Evolutionary conservation across 2,888 invertebrate genomes (phyloP).

Genomic region (Dasysyrphus albostriatus): DNA sequence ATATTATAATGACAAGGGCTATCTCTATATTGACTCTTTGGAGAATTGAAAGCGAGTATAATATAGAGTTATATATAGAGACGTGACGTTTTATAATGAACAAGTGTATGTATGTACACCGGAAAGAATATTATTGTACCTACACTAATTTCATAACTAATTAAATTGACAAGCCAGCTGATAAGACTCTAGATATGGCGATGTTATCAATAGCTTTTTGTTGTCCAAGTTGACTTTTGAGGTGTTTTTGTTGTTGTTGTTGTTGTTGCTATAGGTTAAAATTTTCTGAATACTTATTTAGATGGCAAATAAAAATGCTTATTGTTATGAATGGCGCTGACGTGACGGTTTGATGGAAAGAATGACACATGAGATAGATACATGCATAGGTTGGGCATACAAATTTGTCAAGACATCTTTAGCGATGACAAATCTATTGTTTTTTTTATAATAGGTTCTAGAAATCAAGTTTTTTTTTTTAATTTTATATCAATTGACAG

Average conservation of each 20-base stretch:
- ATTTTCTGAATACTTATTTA: neutral
- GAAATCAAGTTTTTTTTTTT: too few relatives aligned
- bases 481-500: too few relatives aligned
- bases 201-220: constrained; percentile 1
- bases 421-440: too few relatives aligned
- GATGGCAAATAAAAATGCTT: neutral
- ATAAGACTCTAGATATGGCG: neutral
- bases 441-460: too few relatives aligned
- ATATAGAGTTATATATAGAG: neutral
- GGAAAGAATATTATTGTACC: neutral
- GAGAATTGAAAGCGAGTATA: neutral
- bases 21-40: neutral
- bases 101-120: neutral
- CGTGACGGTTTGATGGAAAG: neutral
- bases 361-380: neutral
- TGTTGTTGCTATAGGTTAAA: neutral
- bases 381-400: too few relatives aligned
- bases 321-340: neutral
- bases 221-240: neutral
- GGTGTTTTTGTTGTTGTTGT: neutral
- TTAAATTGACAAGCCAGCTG: neutral
- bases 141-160: constrained; percentile 12
- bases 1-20: constrained; percentile 4
- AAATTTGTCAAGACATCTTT: too few relatives aligned
- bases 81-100: neutral